A percentile compares a stretch with the other conserved stretches of the same genome.
These are phyloP conservation scores for Dicrurus megarhynchus DNA, from an alignment of 2,113 vertebrate species.

Conservation along the genomic window DNA sequence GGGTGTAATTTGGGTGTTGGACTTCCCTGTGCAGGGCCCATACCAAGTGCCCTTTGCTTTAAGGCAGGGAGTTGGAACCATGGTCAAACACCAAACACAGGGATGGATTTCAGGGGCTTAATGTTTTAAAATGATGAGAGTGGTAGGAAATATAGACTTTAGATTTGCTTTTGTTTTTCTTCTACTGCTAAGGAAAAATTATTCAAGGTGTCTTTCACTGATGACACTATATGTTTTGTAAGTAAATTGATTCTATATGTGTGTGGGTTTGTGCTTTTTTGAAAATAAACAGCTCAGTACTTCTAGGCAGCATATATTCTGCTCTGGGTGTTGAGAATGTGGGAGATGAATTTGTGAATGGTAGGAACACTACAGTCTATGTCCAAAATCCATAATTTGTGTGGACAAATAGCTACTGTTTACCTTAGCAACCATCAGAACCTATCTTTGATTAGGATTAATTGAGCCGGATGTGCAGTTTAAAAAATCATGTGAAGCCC, in stretches of 20 bases:
- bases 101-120: background rate
- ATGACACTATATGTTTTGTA: background rate
- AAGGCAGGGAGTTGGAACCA: background rate
- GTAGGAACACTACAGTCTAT: background rate
- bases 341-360: background rate
- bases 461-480: background rate
- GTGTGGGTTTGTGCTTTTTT: background rate
- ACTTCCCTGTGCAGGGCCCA: background rate
- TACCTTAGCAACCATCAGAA: background rate
- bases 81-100: background rate
- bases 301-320: background rate
- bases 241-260: background rate
- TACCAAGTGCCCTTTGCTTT: background rate
- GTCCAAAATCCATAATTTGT: background rate
- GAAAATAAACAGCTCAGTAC: background rate
- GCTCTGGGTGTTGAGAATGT: background rate
- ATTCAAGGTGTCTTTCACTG: background rate
- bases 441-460: background rate
- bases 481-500: background rate
- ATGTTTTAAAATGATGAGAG: fast-evolving
- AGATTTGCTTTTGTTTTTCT: background rate
- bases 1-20: background rate
- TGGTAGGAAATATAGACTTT: background rate
- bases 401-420: background rate
- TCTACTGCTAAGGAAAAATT: background rate